Evolutionary conservation across 2,113 vertebrate species (phyloP), one percentile per base, ranked within the genome.

Genomic region (Sakesphorus luctuosus): DNA sequence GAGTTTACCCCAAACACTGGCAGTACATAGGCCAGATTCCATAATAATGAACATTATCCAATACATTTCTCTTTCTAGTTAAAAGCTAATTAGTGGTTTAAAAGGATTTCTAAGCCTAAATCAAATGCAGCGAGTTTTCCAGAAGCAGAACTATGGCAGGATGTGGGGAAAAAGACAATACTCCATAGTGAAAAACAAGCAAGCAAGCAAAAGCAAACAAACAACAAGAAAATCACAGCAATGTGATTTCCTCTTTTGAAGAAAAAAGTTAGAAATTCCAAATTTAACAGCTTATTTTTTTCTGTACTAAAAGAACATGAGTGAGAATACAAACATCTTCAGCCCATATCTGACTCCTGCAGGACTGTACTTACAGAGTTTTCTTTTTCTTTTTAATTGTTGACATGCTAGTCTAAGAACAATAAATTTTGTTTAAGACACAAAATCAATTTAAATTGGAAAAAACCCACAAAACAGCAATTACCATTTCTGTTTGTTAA

Each of bases 101-200:
- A 94, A 88, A 35, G 25, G 52, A 86, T 72, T 92, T 89, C 73
- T 62, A 75, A 92, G 33, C n/a, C 62, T 81, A 62, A 72, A 92
- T 88, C 59, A 80, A 93, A 91, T 18, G 43, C 72, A 86, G 47
- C 0, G 6, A 90, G 62, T 86, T 93, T 92, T 93, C 84, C 91
- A 87, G 88, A 40, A 91, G 67, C 43, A 67, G 62, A 87, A 88
- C 11, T 52, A 44, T 23, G 56, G 84, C 83, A 97, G 95, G 89
- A 94, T 92, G 86, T 93, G 88, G 76, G 53, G 28, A 4, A 46
- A 50, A 81, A 84, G 78, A 92, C 86, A 94, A 94, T 75, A 92
- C 67, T 61, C 18, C 10, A 66, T 24, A 58, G 58, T 55, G 26
- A 78, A 90, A 76, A 82, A 65, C 29, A 94, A 91, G 33, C 36